These are phyloP conservation scores for Phortica variegata DNA, from an alignment of 1,140 invertebrate genomes.

Conservation along the genomic window DNA sequence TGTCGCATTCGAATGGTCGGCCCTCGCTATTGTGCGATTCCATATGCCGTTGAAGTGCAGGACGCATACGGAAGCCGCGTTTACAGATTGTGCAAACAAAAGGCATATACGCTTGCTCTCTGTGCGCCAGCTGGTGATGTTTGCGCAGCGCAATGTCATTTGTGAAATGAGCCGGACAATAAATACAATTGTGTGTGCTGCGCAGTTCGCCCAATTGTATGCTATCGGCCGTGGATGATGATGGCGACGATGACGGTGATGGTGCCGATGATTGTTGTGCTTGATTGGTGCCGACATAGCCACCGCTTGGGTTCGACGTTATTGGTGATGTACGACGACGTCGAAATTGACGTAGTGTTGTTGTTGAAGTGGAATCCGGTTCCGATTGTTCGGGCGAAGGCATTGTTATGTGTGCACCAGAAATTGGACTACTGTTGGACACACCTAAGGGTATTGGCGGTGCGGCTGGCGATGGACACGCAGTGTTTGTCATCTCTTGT, in stretches of 20 bases:
- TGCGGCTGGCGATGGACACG: constrained; percentile 27
- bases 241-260: constrained; percentile 12
- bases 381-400: constrained; percentile 51
- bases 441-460: constrained; percentile 33
- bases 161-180: constrained; percentile 44
- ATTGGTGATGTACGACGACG: constrained; percentile 25
- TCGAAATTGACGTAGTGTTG: constrained; percentile 41
- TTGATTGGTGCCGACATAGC: not conserved
- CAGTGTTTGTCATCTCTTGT: constrained; percentile 21
- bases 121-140: constrained; percentile 44
- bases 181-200: constrained; percentile 34
- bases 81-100: constrained; percentile 47
- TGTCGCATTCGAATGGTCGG: constrained; percentile 44
- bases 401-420: constrained; percentile 34
- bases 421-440: constrained; percentile 25
- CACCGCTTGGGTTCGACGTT: not conserved
- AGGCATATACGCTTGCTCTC: constrained; percentile 39
- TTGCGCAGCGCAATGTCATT: constrained; percentile 45
- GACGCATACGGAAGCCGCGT: constrained; percentile 47
- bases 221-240: not conserved
- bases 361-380: constrained; percentile 43
- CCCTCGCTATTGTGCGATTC: constrained; percentile 48
- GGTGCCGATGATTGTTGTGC: constrained; percentile 8
- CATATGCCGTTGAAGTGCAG: constrained; percentile 49
- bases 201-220: constrained; percentile 29